These are phyloP conservation scores for Notolabrus celidotus DNA, from an alignment of 2,797 vertebrate species.

Conservation along the genomic window DNA sequence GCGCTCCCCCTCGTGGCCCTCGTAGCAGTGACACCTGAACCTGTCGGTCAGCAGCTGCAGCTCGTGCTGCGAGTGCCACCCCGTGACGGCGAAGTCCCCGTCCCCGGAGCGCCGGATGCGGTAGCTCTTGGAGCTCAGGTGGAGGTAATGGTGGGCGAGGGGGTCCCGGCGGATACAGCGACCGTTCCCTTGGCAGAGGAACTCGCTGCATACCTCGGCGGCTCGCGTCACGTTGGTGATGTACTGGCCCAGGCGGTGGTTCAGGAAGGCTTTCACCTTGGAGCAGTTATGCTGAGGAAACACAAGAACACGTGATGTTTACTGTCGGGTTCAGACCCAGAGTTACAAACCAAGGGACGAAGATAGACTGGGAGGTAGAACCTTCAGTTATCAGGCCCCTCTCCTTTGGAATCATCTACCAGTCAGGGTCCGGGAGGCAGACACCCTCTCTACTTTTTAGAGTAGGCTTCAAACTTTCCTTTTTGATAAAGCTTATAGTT, in stretches of 20 bases:
- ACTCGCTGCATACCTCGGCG: constrained; percentile 81
- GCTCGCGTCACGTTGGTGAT: constrained; percentile 85
- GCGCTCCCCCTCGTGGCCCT: constrained; percentile 80
- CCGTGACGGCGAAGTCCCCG: constrained; percentile 77
- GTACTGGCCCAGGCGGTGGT: constrained; percentile 82
- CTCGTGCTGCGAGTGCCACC: constrained; percentile 77
- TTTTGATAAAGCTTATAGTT: no score
- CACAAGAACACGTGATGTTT: not conserved
- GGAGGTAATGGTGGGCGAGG: constrained; percentile 78
- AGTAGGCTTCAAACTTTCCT: no score
- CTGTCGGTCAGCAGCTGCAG: constrained; percentile 72
- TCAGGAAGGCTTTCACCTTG: constrained; percentile 81
- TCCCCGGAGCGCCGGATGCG: constrained; percentile 63
- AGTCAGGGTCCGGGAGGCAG: no score
- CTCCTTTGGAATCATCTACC: no score
- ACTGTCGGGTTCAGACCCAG: not conserved
- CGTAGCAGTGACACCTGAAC: constrained; percentile 88
- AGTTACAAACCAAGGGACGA: no score
- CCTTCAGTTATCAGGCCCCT: no score
- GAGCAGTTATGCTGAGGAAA: constrained; percentile 84
- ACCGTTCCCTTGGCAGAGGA: constrained; percentile 84
- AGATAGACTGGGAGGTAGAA: no score
- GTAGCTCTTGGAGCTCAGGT: constrained; percentile 83
- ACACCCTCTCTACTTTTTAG: no score
- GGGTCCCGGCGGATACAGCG: constrained; percentile 78